Base-by-base conservation (phyloP, 2,797 vertebrate genomes). In the Triplophysa yarkandensis region DNA sequence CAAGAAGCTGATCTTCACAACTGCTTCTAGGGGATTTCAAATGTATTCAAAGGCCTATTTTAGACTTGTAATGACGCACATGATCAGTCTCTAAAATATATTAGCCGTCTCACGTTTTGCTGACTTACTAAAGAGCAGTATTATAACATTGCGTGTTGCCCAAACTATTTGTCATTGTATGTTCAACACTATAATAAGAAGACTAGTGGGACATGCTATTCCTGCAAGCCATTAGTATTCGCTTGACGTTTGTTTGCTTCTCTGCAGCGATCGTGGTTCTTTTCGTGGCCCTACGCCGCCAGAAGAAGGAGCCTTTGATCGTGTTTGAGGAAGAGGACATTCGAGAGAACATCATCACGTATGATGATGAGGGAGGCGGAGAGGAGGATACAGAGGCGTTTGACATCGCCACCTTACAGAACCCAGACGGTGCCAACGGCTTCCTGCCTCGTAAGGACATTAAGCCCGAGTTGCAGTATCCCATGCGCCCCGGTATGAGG, bases 311-410 rank as follows among this genome's bases (percentile, higher is more conserved):
- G 66, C 96, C 97, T 0, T 85, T 98, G 75, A 98, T 98, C 0
- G 92, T 98, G 75, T 98, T 98, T 28, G 96, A 98, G 82, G 97
- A 99, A 82, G 97, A 98, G 82, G 97, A 99, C 69, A 95, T 99
- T 74, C 91, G 97, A 9, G 97, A 99, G 88, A 99, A 98, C 79
- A 98, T 99, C 67, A 98, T 99, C 77, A 99, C 96, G 2, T 99
- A 99, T 0, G 97, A 99, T 0, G 97, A 99, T 0, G 97, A 98
- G 85, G 97, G 97, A 0, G 97, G 97, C 0, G 97, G 97, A 0
- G 97, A 99, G 80, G 97, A 99, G 84, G 97, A 99, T 86, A 99
- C 97, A 0, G 97, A 99, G 85, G 97, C 97, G 0, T 99, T 99
- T 5, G 97, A 99, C 85, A 99, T 99, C 0, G 96, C 96, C 19